Percentiles rank a stretch among this genome's conserved stretches.
Evolutionary conservation across 23 tunicate genomes (phyloP).

Genomic region (Halocynthia roretzi): DNA sequence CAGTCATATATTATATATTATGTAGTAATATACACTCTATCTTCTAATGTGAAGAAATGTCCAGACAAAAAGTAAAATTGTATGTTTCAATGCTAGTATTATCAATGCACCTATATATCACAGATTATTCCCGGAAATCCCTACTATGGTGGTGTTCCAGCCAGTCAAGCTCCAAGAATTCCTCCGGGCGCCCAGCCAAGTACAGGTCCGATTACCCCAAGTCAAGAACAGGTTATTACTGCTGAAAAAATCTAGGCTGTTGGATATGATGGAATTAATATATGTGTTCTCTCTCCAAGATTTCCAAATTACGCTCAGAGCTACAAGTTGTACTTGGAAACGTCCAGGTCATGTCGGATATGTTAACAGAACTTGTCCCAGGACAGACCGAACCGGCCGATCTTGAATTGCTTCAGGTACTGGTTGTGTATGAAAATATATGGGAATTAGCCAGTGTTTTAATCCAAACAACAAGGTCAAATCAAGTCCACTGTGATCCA

Average conservation of each 20-base stretch:
- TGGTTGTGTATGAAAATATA: background rate
- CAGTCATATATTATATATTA: too few relatives aligned
- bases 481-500: too few relatives aligned
- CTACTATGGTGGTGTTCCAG: background rate
- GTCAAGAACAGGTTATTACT: conserved; percentile 23
- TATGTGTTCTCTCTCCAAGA: background rate
- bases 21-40: too few relatives aligned
- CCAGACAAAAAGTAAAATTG: too few relatives aligned
- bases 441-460: too few relatives aligned
- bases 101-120: too few relatives aligned
- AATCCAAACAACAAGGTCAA: too few relatives aligned
- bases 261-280: background rate
- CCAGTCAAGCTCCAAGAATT: conserved; percentile 1
- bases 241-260: background rate
- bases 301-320: conserved; percentile 61
- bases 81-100: too few relatives aligned
- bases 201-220: conserved; percentile 23
- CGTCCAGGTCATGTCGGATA: conserved; percentile 64
- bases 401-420: conserved; percentile 46
- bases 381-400: conserved; percentile 48
- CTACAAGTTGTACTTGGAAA: conserved; percentile 66
- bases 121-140: too few relatives aligned
- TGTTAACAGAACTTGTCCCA: conserved; percentile 78
- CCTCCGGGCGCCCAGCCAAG: conserved; percentile 20
- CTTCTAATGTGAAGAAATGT: too few relatives aligned